Evolutionary conservation across 2,888 invertebrate genomes (phyloP).

Genomic region (Clostera curtula): DNA sequence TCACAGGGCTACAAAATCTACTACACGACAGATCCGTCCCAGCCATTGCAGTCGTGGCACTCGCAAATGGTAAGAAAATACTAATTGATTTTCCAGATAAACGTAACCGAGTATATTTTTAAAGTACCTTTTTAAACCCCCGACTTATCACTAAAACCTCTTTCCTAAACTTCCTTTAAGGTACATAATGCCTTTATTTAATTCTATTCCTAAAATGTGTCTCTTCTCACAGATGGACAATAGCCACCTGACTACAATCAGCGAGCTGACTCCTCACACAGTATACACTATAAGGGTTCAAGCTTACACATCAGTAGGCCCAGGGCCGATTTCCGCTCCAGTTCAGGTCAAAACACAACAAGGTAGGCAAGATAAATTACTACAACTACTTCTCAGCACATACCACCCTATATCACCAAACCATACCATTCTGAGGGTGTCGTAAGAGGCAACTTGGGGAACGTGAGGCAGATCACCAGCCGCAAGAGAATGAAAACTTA

Average conservation of each 20-base stretch:
- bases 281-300: conserved; percentile 97
- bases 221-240: conserved; percentile 79
- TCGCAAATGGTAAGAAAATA: conserved; percentile 86
- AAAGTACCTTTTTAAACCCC: not conserved
- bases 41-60: conserved; percentile 92
- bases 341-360: conserved; percentile 98
- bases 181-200: not conserved
- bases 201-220: conserved; percentile 1
- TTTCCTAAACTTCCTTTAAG: not conserved
- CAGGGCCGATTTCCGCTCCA: conserved; percentile 95
- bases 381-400: no score
- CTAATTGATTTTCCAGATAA: not conserved
- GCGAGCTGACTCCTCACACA: conserved; percentile 91
- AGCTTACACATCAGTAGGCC: conserved; percentile 94
- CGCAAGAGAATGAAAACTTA: no score
- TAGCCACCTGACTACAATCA: conserved; percentile 93
- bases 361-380: no score
- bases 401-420: no score
- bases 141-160: not conserved
- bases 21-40: conserved; percentile 92
- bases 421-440: no score
- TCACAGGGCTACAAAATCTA: conserved; percentile 98
- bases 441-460: no score
- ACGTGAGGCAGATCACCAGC: no score
- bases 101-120: not conserved